Base-by-base conservation (phyloP, 2,113 vertebrate genomes). In the Melospiza melodia region DNA sequence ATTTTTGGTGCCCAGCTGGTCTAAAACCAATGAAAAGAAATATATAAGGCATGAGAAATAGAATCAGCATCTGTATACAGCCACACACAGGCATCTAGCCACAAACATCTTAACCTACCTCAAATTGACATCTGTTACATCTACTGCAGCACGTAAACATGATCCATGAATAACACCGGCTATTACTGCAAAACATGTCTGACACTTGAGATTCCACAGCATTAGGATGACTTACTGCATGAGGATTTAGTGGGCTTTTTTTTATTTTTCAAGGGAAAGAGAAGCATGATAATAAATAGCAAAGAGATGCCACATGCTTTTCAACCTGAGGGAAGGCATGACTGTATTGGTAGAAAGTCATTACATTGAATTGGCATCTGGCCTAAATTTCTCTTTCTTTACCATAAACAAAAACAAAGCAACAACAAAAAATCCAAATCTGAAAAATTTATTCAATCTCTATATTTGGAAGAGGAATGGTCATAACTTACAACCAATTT, bases 131-230 rank as follows among this genome's bases (percentile, higher is more conserved):
- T 87, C 74, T 61, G 8, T 87, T 93, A 58, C 17, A 43, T 71
- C 72, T 74, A 39, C 68, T 57, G 35, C 55, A 81, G 65, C 67
- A 59, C 3, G 0, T 62, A 85, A 90, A 48, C 39, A 66, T 74
- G 88, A 88, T 90, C 67, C 79, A 66, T 84, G 35, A 84, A 63
- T 84, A 89, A 75, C 73, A 27, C 35, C 57, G 83, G 54, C 75
- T 94, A 66, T 85, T 85, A 48, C 72, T 90, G 83, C 83, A 86
- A 84, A 93, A 84, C 39, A 35, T 80, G 44, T 46, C 93, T 87
- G 76, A 81, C 94, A 67, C 68, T 63, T 89, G 83, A 75, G 68
- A 72, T 93, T 87, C 80, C 76, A 78, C 76, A 93, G 72, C 43
- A 57, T 77, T 71, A 63, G 51, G 35, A 78, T 84, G 48, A 81